Percentiles rank a stretch among this genome's conserved stretches.
These are phyloP conservation scores for Odontophorus gujanensis DNA, from an alignment of 2,113 vertebrate species.

Conservation along the genomic window DNA sequence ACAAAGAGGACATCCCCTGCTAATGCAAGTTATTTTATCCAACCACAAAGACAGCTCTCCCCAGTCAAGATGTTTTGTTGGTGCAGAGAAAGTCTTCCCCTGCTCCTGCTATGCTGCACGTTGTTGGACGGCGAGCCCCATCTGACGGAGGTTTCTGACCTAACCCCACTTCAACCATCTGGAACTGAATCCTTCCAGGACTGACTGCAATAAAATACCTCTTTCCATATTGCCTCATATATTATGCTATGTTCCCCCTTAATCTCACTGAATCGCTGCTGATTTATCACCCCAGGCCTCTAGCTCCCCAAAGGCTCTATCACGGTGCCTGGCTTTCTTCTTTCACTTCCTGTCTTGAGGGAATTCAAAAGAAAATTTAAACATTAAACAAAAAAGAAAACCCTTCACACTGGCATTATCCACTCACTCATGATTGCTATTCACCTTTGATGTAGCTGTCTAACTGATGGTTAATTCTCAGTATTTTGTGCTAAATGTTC, in stretches of 20 bases:
- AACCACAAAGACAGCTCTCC: background rate
- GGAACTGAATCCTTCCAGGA: background rate
- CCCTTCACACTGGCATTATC: background rate
- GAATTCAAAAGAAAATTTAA: background rate
- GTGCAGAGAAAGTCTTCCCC: background rate
- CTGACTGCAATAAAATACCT: background rate
- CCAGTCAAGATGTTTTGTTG: background rate
- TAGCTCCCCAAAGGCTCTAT: background rate
- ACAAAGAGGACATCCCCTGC: background rate
- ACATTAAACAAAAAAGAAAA: background rate
- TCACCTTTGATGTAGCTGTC: background rate
- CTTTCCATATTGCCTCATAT: background rate
- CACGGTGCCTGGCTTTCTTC: background rate
- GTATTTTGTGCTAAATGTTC: background rate
- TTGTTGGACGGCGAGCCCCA: background rate
- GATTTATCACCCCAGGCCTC: conserved; percentile 15
- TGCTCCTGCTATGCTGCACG: background rate
- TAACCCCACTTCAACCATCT: background rate
- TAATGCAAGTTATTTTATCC: background rate
- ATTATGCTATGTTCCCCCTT: background rate
- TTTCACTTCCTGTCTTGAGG: background rate
- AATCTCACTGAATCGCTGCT: background rate
- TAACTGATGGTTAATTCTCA: background rate
- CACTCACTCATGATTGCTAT: background rate
- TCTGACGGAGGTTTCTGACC: background rate